A percentile compares a stretch with the other conserved stretches of the same genome.
phyloP scores from a whole-genome alignment of 2,888 invertebrate species.

The Cyclophora albipunctata region DNA sequence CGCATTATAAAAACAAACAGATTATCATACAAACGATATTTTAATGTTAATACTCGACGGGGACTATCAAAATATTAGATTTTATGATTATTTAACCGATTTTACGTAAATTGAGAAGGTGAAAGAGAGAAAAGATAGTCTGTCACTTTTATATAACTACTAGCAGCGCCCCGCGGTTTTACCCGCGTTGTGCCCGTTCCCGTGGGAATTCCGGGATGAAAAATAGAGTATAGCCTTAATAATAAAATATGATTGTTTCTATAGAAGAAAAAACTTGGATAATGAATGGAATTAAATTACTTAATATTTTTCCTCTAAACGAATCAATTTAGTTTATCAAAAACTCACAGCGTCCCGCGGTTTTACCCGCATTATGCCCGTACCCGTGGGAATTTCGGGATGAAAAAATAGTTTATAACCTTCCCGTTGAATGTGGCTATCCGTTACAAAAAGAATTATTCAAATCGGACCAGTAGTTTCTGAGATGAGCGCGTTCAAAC shows the following conservation, averaged over 20 bases:
- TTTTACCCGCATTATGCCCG: no score
- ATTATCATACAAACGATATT: slow-evolving; percentile 20
- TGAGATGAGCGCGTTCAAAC: no score
- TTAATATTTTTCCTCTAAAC: not conserved
- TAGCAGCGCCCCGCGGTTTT: not conserved
- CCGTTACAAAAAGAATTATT: no score
- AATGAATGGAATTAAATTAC: not conserved
- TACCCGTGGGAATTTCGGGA: no score
- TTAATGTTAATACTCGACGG: not conserved
- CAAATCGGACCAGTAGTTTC: no score
- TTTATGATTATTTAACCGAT: not conserved
- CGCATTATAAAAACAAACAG: slow-evolving; percentile 4
- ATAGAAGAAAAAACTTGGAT: not conserved
- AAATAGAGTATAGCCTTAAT: not conserved
- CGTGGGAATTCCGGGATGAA: not conserved
- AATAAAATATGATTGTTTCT: not conserved
- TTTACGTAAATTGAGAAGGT: not conserved
- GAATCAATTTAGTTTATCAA: not conserved
- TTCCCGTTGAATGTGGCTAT: no score
- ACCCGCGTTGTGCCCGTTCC: not conserved
- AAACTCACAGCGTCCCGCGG: no score
- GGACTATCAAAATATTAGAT: not conserved
- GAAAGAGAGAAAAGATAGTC: not conserved
- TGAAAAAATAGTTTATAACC: no score
- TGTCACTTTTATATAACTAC: not conserved